Base-by-base conservation (phyloP, 2,797 vertebrate species). In the Sardinella longiceps region DNA sequence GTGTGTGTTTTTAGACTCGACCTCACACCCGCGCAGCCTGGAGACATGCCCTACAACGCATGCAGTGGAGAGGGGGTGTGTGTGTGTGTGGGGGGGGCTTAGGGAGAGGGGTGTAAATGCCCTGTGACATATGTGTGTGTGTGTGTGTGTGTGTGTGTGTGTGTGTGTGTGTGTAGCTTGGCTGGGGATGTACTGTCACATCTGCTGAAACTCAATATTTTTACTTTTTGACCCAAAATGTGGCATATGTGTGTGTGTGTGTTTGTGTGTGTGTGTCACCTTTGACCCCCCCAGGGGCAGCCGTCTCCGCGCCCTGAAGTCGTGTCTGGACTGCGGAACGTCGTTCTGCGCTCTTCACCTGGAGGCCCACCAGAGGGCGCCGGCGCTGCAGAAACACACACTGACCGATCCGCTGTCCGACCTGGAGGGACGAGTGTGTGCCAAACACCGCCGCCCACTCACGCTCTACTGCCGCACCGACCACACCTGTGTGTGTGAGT, bases 281-380 rank as follows among this genome's bases (percentile, higher is more conserved):
- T 10, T 33, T 70, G 30, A 74, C 12, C 48, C 15, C 18, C 30
- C 15, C 25, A 74, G 66, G 14, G 33, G 66, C 66, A 74, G 12
- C 14, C 81, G 15, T 91, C 93, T 14, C 0, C 66, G 66, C 4
- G 66, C 66, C 3, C 30, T 91, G 3, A 92, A 92, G 83, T 93
- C 93, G 74, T 95, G 93, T 74, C 90, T 94, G 37, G 88, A 89
- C 80, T 94, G 93, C 84, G 87, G 92, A 6, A 56, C 15, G 37
- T 93, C 93, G 18, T 93, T 83, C 60, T 94, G 93, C 51, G n/a
- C 84, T 28, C 85, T 23, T 74, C 93, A 94, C 86, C 88, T 94
- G 33, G 37, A 91, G 86, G 92, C 86, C 33, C 94, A 95, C 85
- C 88, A 63, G 82, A 92, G 1, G 18, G 5, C 66, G 9, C 0